Evolutionary conservation across 2,888 invertebrate genomes (phyloP), one percentile per base, ranked within the genome.

Genomic region (Crematogaster levior): DNA sequence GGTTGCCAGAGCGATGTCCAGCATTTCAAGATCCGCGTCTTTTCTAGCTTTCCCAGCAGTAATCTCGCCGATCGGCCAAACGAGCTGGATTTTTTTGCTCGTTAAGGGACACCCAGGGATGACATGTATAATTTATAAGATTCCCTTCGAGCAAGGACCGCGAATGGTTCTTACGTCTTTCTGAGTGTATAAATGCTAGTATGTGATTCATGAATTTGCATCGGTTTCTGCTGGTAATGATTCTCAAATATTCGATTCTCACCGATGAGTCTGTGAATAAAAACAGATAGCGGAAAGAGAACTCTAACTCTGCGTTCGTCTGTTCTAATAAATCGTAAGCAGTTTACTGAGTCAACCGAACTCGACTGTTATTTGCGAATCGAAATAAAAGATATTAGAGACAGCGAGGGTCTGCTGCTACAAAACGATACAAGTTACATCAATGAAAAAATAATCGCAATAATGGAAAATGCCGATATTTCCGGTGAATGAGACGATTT

Each of bases 301-400:
- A 81, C 83, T 70, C 73, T 40, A 82, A 63, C 37, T 84, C 84
- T 77, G 70, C 80, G 65, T 83, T 82, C 60, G 85, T 82, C 84
- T 58, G 84, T 82, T 85, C 81, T 88, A 88, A 88, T 84, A 89
- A 84, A 85, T 88, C 61, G 83, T 88, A 89, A 89, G 89, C 85
- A 75, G 89, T 85, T 89, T 88, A 84, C 77, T 34, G 73, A 84
- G 88, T 88, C 85, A 85, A 86, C 83, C 60, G 82, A 89, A 89
- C 86, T 89, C 85, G 80, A 86, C 83, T 51, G 81, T 85, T 89
- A 84, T 84, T 82, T 75, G 81, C 79, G 83, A 84, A 65, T 74
- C 82, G 79, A 86, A 85, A 89, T 86, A 81, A 86, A 89, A 89
- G 85, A 81, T 85, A 86, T 83, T 84, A 73, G 61, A n/a, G 84